phyloP scores from a whole-genome alignment of 2,797 vertebrate species.

The Amazonetta brasiliensis region DNA sequence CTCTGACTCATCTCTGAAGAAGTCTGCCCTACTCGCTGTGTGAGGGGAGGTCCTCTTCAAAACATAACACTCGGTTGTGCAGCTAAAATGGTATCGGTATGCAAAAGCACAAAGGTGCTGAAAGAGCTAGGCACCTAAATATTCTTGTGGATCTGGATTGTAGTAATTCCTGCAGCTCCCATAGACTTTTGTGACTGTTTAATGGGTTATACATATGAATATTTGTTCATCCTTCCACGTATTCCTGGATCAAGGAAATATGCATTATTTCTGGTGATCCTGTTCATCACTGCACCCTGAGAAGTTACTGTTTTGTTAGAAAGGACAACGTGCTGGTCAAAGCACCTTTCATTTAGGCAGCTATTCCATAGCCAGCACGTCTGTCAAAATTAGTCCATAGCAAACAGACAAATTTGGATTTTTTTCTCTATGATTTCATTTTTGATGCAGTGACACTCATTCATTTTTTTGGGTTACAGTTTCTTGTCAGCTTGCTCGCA shows the following conservation, averaged over 20 bases:
- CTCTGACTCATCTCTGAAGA: neutral
- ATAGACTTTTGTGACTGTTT: neutral
- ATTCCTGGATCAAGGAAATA: neutral
- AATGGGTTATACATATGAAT: neutral
- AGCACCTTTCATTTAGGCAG: neutral
- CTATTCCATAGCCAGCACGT: neutral
- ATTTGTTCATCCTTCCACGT: neutral
- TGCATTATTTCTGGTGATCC: neutral
- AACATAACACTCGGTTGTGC: fast-evolving
- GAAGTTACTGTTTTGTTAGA: neutral
- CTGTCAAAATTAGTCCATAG: neutral
- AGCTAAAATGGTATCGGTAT: neutral
- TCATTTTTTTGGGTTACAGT: neutral
- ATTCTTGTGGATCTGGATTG: neutral
- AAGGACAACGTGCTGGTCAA: neutral
- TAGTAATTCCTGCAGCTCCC: neutral
- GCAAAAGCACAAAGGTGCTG: neutral
- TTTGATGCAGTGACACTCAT: neutral
- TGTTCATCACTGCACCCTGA: neutral
- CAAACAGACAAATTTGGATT: neutral
- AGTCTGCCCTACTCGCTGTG: neutral
- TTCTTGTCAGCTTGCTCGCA: neutral
- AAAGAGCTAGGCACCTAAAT: neutral
- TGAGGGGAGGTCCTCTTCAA: neutral
- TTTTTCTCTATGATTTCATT: neutral